Evolutionary conservation across 2,113 vertebrate species (phyloP).

Genomic region (Eonycteris spelaea): DNA sequence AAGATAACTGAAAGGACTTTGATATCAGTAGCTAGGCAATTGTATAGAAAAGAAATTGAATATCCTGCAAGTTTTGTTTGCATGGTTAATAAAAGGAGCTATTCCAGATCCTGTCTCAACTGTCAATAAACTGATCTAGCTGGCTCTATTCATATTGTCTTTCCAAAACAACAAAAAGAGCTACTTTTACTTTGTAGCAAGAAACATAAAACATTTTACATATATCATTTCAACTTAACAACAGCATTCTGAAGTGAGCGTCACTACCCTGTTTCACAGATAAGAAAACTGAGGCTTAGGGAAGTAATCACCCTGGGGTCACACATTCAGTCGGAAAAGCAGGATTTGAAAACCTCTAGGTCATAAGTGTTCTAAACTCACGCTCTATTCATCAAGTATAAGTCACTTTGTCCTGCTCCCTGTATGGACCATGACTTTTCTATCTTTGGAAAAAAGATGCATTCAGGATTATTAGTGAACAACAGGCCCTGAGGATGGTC

Average conservation of each 20-base stretch:
- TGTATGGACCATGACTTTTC: not conserved
- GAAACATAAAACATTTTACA: not conserved
- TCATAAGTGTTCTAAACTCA: not conserved
- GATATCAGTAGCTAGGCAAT: not conserved
- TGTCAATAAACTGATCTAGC: not conserved
- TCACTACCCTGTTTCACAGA: not conserved
- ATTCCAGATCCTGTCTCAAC: not conserved
- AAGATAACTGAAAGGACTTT: not conserved
- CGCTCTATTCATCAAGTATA: not conserved
- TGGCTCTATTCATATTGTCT: not conserved
- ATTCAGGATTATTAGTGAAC: not conserved
- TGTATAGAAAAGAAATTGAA: not conserved
- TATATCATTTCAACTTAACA: not conserved
- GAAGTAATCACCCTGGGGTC: not conserved
- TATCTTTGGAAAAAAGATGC: not conserved
- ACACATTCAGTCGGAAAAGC: not conserved
- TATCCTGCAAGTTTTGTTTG: not conserved
- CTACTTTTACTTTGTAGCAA: not conserved
- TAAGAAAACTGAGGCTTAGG: not conserved
- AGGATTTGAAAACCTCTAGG: not conserved
- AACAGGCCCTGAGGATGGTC: not conserved
- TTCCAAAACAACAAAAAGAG: not conserved
- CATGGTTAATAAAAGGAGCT: not conserved
- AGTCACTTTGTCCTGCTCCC: not conserved
- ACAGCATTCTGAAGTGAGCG: not conserved